phyloP scores from a whole-genome alignment of 2,888 invertebrate genomes.

The Parascotia fuliginaria region DNA sequence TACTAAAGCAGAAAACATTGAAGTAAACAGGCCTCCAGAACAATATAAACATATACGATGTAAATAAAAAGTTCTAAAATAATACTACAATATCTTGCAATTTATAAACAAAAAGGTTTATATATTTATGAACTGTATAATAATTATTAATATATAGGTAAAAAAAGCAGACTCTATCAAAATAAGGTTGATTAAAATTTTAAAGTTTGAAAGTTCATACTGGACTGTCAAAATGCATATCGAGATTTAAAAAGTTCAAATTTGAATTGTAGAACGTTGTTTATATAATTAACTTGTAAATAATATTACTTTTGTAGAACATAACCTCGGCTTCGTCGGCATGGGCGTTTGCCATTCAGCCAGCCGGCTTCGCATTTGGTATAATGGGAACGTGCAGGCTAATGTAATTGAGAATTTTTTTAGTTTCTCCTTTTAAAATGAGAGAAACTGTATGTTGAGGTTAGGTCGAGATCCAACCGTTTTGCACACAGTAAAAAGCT shows the following conservation, averaged over 20 bases:
- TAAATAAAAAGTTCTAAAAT: too few species aligned
- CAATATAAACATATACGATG: too few species aligned
- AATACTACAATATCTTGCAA: too few species aligned
- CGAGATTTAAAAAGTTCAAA: not conserved
- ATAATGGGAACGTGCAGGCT: slow-evolving; percentile 66
- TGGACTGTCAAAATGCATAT: not conserved
- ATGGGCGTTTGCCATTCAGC: slow-evolving; percentile 30
- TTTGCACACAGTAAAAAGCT: slow-evolving; percentile 36
- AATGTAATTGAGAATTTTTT: slow-evolving; percentile 78
- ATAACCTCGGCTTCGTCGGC: slow-evolving; percentile 23
- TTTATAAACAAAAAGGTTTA: too few species aligned
- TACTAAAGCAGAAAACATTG: too few species aligned
- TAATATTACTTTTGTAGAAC: slow-evolving; percentile 39
- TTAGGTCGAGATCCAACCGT: slow-evolving; percentile 40
- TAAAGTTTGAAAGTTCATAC: too few species aligned
- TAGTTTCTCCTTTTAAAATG: slow-evolving; percentile 58
- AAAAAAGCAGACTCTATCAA: too few species aligned
- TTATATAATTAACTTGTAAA: slow-evolving; percentile 45
- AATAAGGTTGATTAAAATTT: too few species aligned
- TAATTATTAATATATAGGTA: too few species aligned
- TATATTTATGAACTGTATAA: too few species aligned
- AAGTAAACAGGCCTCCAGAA: too few species aligned
- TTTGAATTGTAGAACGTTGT: slow-evolving; percentile 16
- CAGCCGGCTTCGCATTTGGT: slow-evolving; percentile 49
- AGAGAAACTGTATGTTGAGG: slow-evolving; percentile 58